Evolutionary conservation across 2,888 invertebrate species (phyloP).

Genomic region (Tachina lurida): DNA sequence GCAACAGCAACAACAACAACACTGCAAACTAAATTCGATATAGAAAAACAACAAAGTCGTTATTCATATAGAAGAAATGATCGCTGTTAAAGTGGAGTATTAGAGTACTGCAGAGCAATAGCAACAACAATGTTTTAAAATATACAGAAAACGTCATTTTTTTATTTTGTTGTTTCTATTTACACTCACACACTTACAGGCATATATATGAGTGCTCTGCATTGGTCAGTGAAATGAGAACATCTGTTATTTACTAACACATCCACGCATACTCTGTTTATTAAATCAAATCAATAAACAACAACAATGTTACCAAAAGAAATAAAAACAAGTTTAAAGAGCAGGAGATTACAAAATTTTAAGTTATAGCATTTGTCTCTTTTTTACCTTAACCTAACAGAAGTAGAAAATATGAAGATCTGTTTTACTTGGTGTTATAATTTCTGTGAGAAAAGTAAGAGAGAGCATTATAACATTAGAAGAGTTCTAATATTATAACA

Average conservation of each 20-base stretch:
- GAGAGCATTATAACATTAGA: not conserved
- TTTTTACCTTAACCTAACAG: constrained; percentile 6
- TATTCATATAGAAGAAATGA: constrained; percentile 64
- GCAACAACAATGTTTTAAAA: constrained; percentile 11
- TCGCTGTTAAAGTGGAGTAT: constrained; percentile 61
- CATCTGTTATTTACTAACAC: constrained; percentile 68
- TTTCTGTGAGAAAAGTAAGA: not conserved
- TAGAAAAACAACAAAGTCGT: constrained; percentile 29
- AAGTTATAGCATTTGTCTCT: not conserved
- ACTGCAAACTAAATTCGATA: not conserved
- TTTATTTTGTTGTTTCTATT: constrained; percentile 45
- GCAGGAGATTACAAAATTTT: not conserved
- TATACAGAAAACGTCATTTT: constrained; percentile 61
- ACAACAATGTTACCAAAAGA: not conserved
- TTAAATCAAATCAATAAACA: constrained; percentile 30
- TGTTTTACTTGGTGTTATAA: not conserved
- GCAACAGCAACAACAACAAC: not conserved
- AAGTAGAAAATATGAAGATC: too few relatives aligned
- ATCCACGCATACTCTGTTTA: constrained; percentile 30
- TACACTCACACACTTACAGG: not conserved
- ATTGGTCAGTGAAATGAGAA: constrained; percentile 81
- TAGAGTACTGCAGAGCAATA: constrained; percentile 42
- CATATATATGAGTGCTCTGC: constrained; percentile 76
- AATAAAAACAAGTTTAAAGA: constrained; percentile 44
- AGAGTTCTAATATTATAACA: not conserved